Percentiles rank a stretch among this genome's conserved stretches.
phyloP scores from a whole-genome alignment of 2,113 vertebrate species.

The Trogon surrucura region DNA sequence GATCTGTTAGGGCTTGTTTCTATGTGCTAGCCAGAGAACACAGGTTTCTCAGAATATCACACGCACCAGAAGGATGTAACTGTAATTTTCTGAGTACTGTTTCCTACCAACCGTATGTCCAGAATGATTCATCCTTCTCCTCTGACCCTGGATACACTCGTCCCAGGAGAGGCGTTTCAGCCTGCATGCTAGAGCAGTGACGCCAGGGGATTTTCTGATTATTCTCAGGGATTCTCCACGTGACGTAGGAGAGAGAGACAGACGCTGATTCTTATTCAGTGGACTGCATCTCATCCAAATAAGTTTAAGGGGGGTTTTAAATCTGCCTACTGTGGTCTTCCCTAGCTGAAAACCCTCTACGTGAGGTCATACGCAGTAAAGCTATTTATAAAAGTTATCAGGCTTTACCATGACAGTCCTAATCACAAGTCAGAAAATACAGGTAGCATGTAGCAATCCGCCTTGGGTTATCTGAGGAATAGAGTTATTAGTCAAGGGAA shows the following conservation, averaged over 20 bases:
- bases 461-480: not conserved
- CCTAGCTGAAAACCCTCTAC: not conserved
- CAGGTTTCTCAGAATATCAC: not conserved
- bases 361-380: not conserved
- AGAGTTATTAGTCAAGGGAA: not conserved
- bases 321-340: slow-evolving; percentile 27
- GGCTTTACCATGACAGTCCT: not conserved
- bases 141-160: not conserved
- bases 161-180: not conserved
- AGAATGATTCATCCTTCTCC: not conserved
- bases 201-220: slow-evolving; percentile 52
- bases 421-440: not conserved
- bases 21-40: not conserved
- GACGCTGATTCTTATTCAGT: not conserved
- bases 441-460: not conserved
- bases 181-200: not conserved
- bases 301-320: slow-evolving; percentile 15
- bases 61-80: not conserved
- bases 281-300: not conserved
- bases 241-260: slow-evolving; percentile 36
- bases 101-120: not conserved
- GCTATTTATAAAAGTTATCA: slow-evolving; percentile 38
- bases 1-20: not conserved
- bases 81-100: not conserved
- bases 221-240: slow-evolving; percentile 61